phyloP scores from a whole-genome alignment of 2,888 invertebrate species.

The Melanargia galathea region DNA sequence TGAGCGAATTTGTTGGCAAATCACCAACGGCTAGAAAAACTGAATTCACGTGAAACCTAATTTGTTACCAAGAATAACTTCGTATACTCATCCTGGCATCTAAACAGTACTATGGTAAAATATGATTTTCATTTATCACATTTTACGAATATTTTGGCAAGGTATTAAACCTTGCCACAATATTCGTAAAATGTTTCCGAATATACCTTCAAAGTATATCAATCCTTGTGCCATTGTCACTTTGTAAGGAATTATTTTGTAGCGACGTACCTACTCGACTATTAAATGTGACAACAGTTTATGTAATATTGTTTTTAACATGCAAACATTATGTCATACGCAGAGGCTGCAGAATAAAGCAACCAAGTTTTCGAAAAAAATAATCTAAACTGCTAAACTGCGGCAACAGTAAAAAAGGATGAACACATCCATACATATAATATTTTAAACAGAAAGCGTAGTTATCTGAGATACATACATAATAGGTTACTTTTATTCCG shows the following conservation, averaged over 20 bases:
- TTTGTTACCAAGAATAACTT: neutral
- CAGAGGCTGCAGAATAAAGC: neutral
- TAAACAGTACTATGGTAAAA: neutral
- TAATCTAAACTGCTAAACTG: neutral
- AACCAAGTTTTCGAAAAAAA: neutral
- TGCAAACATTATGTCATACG: constrained; percentile 16
- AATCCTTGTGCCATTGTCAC: neutral
- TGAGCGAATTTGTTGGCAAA: constrained; percentile 30
- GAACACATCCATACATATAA: neutral
- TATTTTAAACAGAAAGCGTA: too few species aligned
- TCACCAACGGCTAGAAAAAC: constrained; percentile 25
- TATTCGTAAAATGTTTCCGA: too few species aligned
- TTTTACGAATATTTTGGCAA: too few species aligned
- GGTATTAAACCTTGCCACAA: too few species aligned
- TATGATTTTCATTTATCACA: neutral
- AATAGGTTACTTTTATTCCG: too few species aligned
- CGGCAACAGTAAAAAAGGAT: neutral
- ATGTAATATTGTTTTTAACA: constrained; percentile 15
- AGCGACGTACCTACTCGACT: too few species aligned
- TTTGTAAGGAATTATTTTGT: neutral
- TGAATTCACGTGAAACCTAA: constrained; percentile 16
- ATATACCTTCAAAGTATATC: too few species aligned
- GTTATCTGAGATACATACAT: too few species aligned
- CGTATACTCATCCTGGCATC: neutral
- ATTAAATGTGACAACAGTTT: constrained; percentile 13